Conservation (phyloP, 2,888 invertebrate genomes). For the Alcis repandata region DNA sequence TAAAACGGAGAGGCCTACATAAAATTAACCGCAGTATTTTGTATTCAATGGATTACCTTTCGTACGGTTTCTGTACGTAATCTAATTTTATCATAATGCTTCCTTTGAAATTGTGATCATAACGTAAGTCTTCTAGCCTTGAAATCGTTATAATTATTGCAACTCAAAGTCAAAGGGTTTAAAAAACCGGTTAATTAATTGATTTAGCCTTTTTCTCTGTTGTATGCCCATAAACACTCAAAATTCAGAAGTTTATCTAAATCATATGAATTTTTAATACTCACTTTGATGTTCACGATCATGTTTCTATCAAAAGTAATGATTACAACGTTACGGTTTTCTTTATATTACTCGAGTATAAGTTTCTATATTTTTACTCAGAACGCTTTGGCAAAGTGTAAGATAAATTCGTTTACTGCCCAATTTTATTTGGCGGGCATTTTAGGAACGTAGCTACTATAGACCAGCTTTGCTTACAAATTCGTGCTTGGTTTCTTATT, state of each 20-base stretch:
- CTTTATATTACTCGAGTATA: neutral
- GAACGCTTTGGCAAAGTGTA: no score
- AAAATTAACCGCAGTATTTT: slow-evolving; percentile 17
- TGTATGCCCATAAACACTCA: neutral
- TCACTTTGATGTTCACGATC: slow-evolving; percentile 4
- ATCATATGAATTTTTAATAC: neutral
- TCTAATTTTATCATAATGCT: neutral
- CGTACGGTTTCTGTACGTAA: slow-evolving; percentile 1
- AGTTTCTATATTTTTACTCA: neutral
- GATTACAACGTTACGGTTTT: neutral
- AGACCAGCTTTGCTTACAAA: slow-evolving; percentile 14
- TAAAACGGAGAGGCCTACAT: slow-evolving; percentile 15
- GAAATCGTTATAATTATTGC: no score
- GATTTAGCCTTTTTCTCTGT: no score
- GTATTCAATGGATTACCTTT: slow-evolving; percentile 10
- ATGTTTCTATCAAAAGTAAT: neutral
- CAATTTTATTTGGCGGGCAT: neutral
- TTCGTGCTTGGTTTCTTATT: slow-evolving; percentile 35
- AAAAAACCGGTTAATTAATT: no score
- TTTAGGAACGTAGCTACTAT: neutral
- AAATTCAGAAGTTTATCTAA: neutral
- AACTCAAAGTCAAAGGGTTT: no score
- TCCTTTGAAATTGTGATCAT: neutral
- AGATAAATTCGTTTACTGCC: neutral
- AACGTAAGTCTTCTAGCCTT: neutral